Percentiles rank a stretch among this genome's conserved stretches.
These are phyloP conservation scores for Aromia moschata DNA, from an alignment of 2,888 invertebrate genomes.

Conservation along the genomic window DNA sequence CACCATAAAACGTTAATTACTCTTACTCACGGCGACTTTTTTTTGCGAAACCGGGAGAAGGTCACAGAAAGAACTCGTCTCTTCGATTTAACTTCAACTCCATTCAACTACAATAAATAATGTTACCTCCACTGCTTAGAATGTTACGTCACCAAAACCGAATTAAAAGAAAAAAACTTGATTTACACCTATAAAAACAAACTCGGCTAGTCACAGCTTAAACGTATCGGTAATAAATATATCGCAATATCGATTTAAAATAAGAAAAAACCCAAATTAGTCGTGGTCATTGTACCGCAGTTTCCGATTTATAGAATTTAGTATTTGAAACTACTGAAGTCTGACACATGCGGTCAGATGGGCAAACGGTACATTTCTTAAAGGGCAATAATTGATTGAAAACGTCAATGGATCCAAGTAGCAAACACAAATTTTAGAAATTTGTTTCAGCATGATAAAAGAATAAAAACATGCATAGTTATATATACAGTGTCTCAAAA, in stretches of 20 bases:
- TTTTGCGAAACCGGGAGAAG: too few species aligned
- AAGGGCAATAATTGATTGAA: background rate
- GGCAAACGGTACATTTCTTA: background rate
- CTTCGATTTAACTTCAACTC: too few species aligned
- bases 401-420: too few species aligned
- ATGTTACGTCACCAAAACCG: background rate
- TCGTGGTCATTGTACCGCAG: slow-evolving; percentile 6
- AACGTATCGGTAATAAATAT: background rate
- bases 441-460: too few species aligned
- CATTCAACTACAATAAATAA: background rate
- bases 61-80: too few species aligned
- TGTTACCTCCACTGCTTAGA: background rate
- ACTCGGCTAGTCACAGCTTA: background rate
- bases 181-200: slow-evolving; percentile 5
- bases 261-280: slow-evolving; percentile 1
- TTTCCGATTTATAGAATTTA: background rate
- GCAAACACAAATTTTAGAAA: too few species aligned
- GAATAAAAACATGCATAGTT: too few species aligned
- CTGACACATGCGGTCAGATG: background rate
- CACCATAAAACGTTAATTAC: too few species aligned
- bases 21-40: too few species aligned
- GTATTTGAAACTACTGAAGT: background rate
- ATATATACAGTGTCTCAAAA: too few species aligned
- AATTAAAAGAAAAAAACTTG: slow-evolving; percentile 5
- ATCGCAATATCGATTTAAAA: slow-evolving; percentile 6